Conservation (phyloP, 1,140 invertebrate species). For the Laupala kohalensis region DNA sequence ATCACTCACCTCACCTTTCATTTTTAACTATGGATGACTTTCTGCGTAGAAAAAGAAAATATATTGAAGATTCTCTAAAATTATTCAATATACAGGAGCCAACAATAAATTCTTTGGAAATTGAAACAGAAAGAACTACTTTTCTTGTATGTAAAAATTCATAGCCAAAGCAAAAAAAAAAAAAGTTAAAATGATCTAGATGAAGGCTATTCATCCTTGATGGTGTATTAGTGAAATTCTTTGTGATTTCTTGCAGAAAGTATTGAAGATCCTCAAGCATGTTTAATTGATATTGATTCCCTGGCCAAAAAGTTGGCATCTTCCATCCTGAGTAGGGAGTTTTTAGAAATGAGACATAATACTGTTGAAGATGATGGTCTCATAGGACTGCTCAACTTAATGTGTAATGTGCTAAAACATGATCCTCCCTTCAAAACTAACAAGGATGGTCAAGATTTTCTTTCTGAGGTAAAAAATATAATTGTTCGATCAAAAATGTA, state of each 20-base stretch:
- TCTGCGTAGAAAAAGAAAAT: too few relatives aligned
- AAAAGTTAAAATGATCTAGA: too few relatives aligned
- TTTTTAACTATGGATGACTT: too few relatives aligned
- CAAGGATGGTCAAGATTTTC: conserved; percentile 57
- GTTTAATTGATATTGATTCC: conserved; percentile 53
- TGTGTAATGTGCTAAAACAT: conserved; percentile 76
- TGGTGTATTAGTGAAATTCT: too few relatives aligned
- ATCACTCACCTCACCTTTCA: too few relatives aligned
- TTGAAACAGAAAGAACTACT: too few relatives aligned
- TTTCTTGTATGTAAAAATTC: too few relatives aligned
- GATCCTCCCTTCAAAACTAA: conserved; percentile 73
- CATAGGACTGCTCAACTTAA: conserved; percentile 73
- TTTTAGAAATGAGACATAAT: conserved; percentile 65
- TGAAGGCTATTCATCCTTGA: too few relatives aligned
- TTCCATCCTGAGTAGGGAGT: conserved; percentile 62
- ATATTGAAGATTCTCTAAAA: too few relatives aligned
- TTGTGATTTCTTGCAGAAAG: conserved; percentile 30
- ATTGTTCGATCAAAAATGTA: conserved; percentile 1
- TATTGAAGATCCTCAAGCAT: conserved; percentile 36
- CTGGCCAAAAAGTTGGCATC: conserved; percentile 61
- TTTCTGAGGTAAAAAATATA: conserved; percentile 38
- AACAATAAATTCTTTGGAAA: too few relatives aligned
- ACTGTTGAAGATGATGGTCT: conserved; percentile 79
- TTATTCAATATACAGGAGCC: too few relatives aligned
- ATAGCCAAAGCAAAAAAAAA: too few relatives aligned